A percentile compares a stretch with the other conserved stretches of the same genome.
Conservation (phyloP, 1,140 invertebrate species). For the Hycleus cichorii region DNA sequence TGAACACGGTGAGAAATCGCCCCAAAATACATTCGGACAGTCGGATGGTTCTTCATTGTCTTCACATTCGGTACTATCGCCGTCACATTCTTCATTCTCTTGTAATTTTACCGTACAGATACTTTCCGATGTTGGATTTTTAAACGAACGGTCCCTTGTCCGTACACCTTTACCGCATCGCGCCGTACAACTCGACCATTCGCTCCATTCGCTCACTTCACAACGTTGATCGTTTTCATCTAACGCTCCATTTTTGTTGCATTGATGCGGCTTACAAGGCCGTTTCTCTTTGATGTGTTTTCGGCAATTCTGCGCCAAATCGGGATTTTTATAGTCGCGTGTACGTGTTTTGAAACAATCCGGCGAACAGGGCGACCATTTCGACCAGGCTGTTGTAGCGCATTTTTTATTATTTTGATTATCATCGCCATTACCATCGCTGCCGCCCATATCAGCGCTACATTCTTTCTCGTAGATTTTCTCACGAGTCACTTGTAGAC, state of each 20-base stretch:
- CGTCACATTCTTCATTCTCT: conserved; percentile 19
- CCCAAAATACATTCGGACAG: conserved; percentile 50
- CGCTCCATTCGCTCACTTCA: not conserved
- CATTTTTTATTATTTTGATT: conserved; percentile 4
- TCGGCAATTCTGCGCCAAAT: conserved; percentile 5
- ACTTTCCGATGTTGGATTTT: not conserved
- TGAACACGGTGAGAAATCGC: conserved; percentile 67
- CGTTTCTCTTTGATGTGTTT: not conserved
- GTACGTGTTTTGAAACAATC: conserved; percentile 36
- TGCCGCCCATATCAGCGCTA: conserved; percentile 19
- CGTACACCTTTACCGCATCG: not conserved
- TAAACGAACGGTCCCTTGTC: not conserved
- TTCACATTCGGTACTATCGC: not conserved
- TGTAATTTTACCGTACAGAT: not conserved
- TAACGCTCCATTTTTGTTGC: not conserved
- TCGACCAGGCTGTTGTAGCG: conserved; percentile 45
- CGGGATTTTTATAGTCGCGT: conserved; percentile 4
- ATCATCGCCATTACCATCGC: conserved; percentile 28
- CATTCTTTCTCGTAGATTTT: conserved; percentile 82
- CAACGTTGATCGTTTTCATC: not conserved
- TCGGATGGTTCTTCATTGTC: not conserved
- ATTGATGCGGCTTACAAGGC: not conserved
- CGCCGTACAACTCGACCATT: not conserved
- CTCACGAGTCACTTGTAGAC: conserved; percentile 69
- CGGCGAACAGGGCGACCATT: conserved; percentile 57